phyloP scores from a whole-genome alignment of 2,797 vertebrate species.

The Sylvilagus floridanus region DNA sequence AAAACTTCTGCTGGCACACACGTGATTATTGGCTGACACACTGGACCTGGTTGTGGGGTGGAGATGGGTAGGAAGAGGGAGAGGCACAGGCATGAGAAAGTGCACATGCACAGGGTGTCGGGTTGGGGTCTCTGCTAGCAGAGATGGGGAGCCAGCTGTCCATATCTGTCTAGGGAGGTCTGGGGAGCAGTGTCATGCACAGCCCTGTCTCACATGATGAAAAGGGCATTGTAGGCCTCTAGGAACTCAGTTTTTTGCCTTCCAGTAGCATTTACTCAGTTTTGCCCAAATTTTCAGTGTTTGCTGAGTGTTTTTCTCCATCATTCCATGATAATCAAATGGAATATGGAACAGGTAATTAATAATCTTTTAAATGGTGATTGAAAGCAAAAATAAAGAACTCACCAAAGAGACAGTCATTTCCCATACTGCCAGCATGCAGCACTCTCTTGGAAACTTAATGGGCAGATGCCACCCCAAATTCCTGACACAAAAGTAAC shows the following conservation, averaged over 20 bases:
- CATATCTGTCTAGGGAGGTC: too few species aligned
- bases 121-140: neutral
- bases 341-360: neutral
- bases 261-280: neutral
- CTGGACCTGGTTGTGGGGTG: too few species aligned
- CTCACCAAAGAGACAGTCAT: neutral
- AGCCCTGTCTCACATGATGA: too few species aligned
- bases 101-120: neutral
- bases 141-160: neutral
- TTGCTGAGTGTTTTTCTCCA: neutral
- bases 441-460: too few species aligned
- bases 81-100: neutral
- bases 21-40: neutral
- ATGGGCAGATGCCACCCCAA: neutral
- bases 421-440: neutral
- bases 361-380: neutral
- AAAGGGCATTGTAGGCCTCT: neutral
- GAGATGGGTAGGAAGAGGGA: too few species aligned
- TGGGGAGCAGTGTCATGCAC: too few species aligned
- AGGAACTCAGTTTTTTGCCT: neutral
- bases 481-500: accelerated
- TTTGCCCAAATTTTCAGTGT: neutral
- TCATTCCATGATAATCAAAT: neutral
- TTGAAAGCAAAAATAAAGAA: neutral
- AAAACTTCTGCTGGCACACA: neutral